phyloP scores from a whole-genome alignment of 37 sponge, comb jelly and placozoan species.

The Aplysina aerophoba region DNA sequence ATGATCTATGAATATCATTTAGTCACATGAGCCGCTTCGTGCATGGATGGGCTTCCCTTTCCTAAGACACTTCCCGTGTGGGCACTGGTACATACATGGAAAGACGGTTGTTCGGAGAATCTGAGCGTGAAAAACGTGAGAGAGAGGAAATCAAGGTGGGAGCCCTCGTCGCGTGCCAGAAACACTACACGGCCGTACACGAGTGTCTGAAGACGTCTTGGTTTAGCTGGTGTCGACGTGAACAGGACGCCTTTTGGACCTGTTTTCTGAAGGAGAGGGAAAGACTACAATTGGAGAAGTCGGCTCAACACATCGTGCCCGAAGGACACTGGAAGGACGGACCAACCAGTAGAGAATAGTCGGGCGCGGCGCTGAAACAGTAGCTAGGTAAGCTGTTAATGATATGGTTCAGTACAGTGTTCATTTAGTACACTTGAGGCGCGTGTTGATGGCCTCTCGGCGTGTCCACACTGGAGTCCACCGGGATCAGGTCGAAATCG shows the following conservation, averaged over 20 bases:
- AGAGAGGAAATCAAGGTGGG: slow-evolving; percentile 3
- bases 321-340: slow-evolving; percentile 39
- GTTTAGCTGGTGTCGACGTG: slow-evolving; percentile 64
- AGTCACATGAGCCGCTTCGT: too few species aligned
- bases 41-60: too few species aligned
- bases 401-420: background rate
- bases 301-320: background rate
- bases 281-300: background rate
- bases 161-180: slow-evolving; percentile 39
- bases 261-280: slow-evolving; percentile 68
- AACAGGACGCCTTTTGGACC: slow-evolving; percentile 68
- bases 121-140: slow-evolving; percentile 1
- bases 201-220: slow-evolving; percentile 56
- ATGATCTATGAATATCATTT: too few species aligned
- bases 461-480: too few species aligned
- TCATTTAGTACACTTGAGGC: too few species aligned
- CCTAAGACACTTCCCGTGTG: too few species aligned
- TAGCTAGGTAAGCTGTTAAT: background rate
- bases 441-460: too few species aligned
- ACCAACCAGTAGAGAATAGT: background rate
- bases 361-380: background rate
- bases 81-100: background rate
- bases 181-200: slow-evolving; percentile 37
- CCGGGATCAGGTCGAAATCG: too few species aligned
- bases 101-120: slow-evolving; percentile 1